Evolutionary conservation across 2,888 invertebrate species (phyloP).

Genomic region (Pediacus dermestoides): DNA sequence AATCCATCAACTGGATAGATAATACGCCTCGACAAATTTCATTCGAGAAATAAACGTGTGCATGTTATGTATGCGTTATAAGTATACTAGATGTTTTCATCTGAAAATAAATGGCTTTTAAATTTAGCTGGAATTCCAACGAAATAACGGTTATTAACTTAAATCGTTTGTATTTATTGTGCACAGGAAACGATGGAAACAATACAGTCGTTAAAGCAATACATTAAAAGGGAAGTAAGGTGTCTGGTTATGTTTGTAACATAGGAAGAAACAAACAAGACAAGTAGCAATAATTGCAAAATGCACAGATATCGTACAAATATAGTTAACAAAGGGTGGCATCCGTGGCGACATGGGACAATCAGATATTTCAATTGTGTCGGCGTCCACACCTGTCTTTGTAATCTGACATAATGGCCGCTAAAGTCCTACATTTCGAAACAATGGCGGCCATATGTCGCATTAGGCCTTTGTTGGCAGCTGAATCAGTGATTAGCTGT

Average conservation of each 20-base stretch:
- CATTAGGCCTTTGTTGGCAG: conserved; percentile 36
- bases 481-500: conserved; percentile 34
- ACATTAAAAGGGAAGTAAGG: conserved; percentile 10
- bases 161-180: too few species aligned
- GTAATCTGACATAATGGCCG: conserved; percentile 37
- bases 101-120: too few species aligned
- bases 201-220: too few species aligned
- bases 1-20: conserved; percentile 25
- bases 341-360: conserved; percentile 10
- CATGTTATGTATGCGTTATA: too few species aligned
- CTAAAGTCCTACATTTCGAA: conserved; percentile 35
- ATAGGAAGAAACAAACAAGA: too few species aligned
- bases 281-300: conserved; percentile 12
- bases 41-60: too few species aligned
- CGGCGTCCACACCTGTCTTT: conserved; percentile 32
- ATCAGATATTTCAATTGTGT: conserved; percentile 21
- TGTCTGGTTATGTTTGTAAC: conserved; percentile 9
- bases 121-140: too few species aligned
- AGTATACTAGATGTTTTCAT: too few species aligned
- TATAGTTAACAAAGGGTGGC: conserved; percentile 13
- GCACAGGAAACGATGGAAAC: too few species aligned
- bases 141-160: too few species aligned
- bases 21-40: too few species aligned
- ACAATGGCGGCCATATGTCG: conserved; percentile 41
- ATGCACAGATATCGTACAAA: conserved; percentile 8